These are phyloP conservation scores for Trematocara marginatum DNA, from an alignment of 2,113 vertebrate genomes.

Conservation along the genomic window DNA sequence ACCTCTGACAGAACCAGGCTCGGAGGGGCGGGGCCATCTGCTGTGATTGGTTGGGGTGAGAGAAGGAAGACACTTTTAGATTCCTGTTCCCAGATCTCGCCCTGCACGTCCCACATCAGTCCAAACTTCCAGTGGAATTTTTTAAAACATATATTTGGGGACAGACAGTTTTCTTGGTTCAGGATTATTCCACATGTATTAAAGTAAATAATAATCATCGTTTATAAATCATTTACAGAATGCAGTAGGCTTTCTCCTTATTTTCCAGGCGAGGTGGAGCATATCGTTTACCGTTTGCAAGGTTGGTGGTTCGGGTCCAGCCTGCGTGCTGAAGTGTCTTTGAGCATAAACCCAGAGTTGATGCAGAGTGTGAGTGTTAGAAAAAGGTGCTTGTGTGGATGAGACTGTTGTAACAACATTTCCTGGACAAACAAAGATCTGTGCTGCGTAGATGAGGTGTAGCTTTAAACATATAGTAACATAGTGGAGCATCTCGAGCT, in stretches of 20 bases:
- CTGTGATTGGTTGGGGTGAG: neutral
- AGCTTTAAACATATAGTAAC: neutral
- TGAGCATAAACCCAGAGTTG: fast-evolving
- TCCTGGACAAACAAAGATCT: neutral
- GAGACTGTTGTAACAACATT: neutral
- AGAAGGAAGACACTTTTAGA: neutral
- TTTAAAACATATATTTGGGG: neutral
- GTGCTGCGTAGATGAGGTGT: neutral
- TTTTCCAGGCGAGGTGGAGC: neutral
- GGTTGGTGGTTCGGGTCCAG: neutral
- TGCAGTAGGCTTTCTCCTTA: neutral
- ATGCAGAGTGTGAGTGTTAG: neutral
- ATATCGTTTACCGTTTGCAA: neutral
- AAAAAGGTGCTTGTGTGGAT: neutral
- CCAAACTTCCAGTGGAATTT: neutral
- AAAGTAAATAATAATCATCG: neutral
- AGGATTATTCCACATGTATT: fast-evolving
- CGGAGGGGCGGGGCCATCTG: no score
- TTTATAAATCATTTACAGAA: neutral
- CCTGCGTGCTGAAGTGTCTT: neutral
- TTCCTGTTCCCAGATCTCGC: fast-evolving
- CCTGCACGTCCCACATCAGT: neutral
- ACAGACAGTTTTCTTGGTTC: neutral
- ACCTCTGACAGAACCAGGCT: no score
- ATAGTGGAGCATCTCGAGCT: fast-evolving